Evolutionary conservation across 2,888 invertebrate genomes (phyloP), one percentile per base, ranked within the genome.

Genomic region (Dendrolimus houi): DNA sequence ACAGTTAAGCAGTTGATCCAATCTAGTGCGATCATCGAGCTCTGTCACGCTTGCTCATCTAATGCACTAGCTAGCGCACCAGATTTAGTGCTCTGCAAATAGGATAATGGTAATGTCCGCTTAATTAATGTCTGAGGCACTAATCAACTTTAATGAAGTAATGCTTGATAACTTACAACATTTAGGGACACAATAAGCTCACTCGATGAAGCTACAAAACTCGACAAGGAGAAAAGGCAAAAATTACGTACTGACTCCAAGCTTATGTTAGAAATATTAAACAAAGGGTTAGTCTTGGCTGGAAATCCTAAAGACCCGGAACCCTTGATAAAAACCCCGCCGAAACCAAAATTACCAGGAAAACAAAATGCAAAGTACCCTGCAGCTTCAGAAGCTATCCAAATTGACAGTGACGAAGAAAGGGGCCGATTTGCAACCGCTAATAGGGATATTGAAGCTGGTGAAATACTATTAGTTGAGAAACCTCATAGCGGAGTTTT

Each of bases 361-460:
- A 92, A 93, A 66, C 78, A 83, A 10, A 82, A 88, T 56, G 53
- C 77, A 3, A 67, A 78, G 53, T 93, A 92, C 65, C 92, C 92
- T 1, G 89, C 93, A 7, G 93, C 94, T 29, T 94, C 94, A 61
- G 90, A 92, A 7, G 90, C 93, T 0, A 89, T 96, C 2, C 88
- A 91, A 58, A 92, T 96, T 61, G 92, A 92, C 56, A 91, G 92
- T 60, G 93, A 93, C 57, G 87, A 90, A 17, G 76, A 83, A 3
- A 92, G 92, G 71, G 97, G 97, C 0, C 91, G 97, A 69, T 96
- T 93, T 75, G 96, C 95, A 0, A 91, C 92, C 42, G 96, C 97
- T 0, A 89, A 90, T 0, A 90, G 92, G 59, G 92, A 95, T 68
- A 94, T 97, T 9, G 84, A 91, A 62, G 93, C 94, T 3, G 97